A percentile compares a stretch with the other conserved stretches of the same genome.
These are phyloP conservation scores for Hymenopus coronatus DNA, from an alignment of 2,888 invertebrate genomes.

Conservation along the genomic window DNA sequence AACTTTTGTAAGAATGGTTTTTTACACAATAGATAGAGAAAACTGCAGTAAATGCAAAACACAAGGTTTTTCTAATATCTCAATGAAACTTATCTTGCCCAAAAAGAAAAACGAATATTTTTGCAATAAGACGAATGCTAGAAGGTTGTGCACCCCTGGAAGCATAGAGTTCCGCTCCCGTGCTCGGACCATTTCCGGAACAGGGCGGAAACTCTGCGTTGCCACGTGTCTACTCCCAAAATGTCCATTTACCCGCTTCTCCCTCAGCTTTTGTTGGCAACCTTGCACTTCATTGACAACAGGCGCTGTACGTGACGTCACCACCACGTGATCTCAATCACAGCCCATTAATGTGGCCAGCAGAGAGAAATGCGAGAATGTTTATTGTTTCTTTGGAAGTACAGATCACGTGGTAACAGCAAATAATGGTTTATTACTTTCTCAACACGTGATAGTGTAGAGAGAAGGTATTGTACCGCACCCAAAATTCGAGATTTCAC, in stretches of 20 bases:
- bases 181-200: slow-evolving; percentile 3
- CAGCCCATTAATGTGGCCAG: neutral
- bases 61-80: too few species aligned
- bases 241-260: neutral
- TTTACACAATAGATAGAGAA: too few species aligned
- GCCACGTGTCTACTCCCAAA: slow-evolving; percentile 1
- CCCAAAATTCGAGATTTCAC: too few species aligned
- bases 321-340: neutral
- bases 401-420: neutral
- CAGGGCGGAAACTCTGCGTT: neutral
- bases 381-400: neutral
- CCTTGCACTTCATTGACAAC: neutral
- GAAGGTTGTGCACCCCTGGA: neutral
- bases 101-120: too few species aligned
- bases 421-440: too few species aligned
- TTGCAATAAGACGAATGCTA: too few species aligned
- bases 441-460: too few species aligned
- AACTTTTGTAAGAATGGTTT: too few species aligned
- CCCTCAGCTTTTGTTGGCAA: neutral
- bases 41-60: too few species aligned
- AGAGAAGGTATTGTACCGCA: too few species aligned
- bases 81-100: too few species aligned
- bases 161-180: neutral
- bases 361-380: neutral
- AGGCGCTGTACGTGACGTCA: neutral